Conservation (phyloP, 2,113 vertebrate genomes). For the Hippocampus guttulatus region DNA sequence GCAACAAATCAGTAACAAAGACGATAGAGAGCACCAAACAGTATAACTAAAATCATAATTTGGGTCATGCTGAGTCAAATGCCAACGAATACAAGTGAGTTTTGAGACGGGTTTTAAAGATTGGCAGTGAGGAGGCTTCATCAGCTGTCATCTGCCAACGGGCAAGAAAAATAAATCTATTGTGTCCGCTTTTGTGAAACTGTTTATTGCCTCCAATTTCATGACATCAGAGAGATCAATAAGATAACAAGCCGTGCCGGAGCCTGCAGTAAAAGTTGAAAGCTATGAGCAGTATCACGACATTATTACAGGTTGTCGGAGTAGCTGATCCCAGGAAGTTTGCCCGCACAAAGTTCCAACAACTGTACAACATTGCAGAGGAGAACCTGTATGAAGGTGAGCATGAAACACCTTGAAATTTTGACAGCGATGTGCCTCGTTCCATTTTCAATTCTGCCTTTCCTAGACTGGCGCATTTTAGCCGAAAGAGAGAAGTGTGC, state of each 20-base stretch:
- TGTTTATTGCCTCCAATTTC: neutral
- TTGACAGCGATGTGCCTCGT: neutral
- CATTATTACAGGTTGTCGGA: slow-evolving; percentile 67
- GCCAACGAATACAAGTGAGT: neutral
- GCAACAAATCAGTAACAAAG: too few species aligned
- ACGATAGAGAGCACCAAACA: too few species aligned
- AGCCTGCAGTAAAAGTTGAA: neutral
- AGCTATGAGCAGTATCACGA: neutral
- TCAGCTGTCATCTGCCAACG: too few species aligned
- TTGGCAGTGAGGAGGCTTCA: too few species aligned
- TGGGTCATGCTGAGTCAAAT: too few species aligned
- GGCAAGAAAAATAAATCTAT: too few species aligned
- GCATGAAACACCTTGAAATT: neutral
- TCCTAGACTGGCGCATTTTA: slow-evolving; percentile 71
- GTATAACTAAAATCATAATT: too few species aligned
- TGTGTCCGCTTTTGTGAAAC: neutral
- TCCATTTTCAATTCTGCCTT: neutral
- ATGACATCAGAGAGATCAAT: neutral
- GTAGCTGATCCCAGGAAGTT: slow-evolving; percentile 75
- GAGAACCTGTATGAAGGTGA: slow-evolving; percentile 72
- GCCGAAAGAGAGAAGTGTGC: slow-evolving; percentile 76
- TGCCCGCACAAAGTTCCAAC: slow-evolving; percentile 67
- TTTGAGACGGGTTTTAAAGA: too few species aligned
- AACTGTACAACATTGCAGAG: slow-evolving; percentile 58
- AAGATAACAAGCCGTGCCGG: neutral